phyloP scores from a whole-genome alignment of 2,113 vertebrate genomes.

The Salvelinus namaycush region DNA sequence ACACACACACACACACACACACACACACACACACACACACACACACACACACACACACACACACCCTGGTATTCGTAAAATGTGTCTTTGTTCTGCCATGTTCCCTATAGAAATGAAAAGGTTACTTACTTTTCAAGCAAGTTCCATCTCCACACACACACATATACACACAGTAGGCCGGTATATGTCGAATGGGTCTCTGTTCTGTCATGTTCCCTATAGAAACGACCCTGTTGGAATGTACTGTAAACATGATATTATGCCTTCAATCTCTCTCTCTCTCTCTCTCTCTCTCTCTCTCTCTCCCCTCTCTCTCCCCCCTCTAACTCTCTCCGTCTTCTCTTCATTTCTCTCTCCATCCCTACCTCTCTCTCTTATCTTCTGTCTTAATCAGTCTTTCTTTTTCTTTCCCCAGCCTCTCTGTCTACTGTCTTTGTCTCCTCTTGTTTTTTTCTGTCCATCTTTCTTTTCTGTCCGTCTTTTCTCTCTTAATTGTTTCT shows the following conservation, averaged over 20 bases:
- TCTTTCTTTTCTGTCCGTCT: constrained; percentile 19
- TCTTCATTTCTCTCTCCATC: constrained; percentile 12
- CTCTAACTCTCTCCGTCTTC: too few species aligned
- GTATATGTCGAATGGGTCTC: background rate
- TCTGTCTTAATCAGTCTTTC: background rate
- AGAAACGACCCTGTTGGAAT: background rate
- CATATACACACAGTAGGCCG: too few species aligned
- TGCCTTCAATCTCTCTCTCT: background rate
- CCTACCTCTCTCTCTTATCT: constrained; percentile 23
- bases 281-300: too few species aligned
- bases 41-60: background rate
- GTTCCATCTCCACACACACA: too few species aligned
- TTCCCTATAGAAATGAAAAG: background rate
- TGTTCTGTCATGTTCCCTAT: constrained; percentile 12
- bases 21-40: constrained; percentile 6
- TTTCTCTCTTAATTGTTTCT: constrained; percentile 47
- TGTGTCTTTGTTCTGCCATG: constrained; percentile 8
- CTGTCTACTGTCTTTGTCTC: constrained; percentile 26
- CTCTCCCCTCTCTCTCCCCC: constrained; percentile 14
- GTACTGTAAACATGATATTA: constrained; percentile 7
- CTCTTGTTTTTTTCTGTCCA: constrained; percentile 16
- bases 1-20: constrained; percentile 1
- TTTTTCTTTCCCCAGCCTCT: background rate
- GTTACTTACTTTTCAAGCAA: background rate
- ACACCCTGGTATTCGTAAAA: background rate